Conservation (phyloP, 35 echinoderm and acorn worm genomes). For the Ptychodera flava region DNA sequence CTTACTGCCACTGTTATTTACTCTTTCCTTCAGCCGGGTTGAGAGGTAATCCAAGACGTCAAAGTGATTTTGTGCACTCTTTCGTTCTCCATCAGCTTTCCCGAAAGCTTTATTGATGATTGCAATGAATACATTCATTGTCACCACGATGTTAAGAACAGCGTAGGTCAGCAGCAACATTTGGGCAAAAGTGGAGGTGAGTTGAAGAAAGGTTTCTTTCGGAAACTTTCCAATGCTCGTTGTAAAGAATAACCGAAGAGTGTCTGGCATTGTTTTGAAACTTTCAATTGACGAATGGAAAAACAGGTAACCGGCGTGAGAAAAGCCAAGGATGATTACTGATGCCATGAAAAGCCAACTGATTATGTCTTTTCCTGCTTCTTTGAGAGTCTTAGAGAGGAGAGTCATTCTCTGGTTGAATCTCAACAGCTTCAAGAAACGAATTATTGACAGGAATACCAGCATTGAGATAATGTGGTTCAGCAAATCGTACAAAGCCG, state of each 20-base stretch:
- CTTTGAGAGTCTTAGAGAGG: conserved; percentile 42
- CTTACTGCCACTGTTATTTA: background rate
- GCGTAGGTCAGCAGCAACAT: background rate
- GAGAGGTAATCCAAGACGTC: background rate
- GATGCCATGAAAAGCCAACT: background rate
- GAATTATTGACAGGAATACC: conserved; percentile 59
- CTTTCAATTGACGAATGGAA: background rate
- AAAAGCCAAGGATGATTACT: background rate
- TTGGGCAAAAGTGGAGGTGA: background rate
- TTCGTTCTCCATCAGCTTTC: background rate
- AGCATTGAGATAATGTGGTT: conserved; percentile 44
- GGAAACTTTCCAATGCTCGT: background rate
- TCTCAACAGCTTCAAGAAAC: conserved; percentile 60
- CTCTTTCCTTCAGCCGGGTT: background rate
- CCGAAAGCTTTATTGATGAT: background rate
- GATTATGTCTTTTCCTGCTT: background rate
- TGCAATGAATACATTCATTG: background rate
- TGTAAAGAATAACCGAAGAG: background rate
- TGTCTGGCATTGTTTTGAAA: background rate
- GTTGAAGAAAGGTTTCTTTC: background rate
- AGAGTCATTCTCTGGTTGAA: conserved; percentile 79
- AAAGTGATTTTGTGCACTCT: background rate
- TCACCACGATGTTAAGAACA: background rate
- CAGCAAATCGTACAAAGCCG: background rate
- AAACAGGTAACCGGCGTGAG: background rate